Base-by-base conservation (phyloP, 2,113 vertebrate species). In the Centrocercus urophasianus region DNA sequence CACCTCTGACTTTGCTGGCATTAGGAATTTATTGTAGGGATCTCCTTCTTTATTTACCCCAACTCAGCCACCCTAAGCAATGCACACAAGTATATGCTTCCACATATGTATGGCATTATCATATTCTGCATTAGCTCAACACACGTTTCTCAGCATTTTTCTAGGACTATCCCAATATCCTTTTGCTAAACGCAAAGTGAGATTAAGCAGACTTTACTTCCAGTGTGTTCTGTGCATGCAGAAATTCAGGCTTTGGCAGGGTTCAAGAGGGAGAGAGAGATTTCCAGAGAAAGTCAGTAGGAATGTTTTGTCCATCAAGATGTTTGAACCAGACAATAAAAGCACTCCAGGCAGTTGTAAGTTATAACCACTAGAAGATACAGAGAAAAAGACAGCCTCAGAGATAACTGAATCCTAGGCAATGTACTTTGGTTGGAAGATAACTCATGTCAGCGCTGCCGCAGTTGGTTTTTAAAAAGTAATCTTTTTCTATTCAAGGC, bases 301-400 rank as follows among this genome's bases (percentile, higher is more conserved):
- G 81, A 92, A 95, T 90, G 83, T 93, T 96, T 93, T 93, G 95
- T 94, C 92, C 95, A 91, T 93, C 94, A 94, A 61, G 86, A 95
- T 73, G 63, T 90, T 95, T 92, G 94, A 93, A 90, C n/a, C 69
- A 70, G 86, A 92, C 89, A 95, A 90, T 79, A 92, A 96, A 95
- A 95, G 83, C 91, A 92, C 91, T 94, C 83, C 81, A 92, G 95
- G 86, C 94, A 84, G 74, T 94, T 89, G 36, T 96, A 96, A 96
- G 94, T 96, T 95, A 96, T 93, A 93, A 95, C 88, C 59, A 63
- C 86, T 82, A 76, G 80, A 90, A 96, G 86, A 92, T 85, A 84
- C 24, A 88, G 80, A 75, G 83, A 82, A 89, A 87, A 88, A 71
- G 25, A 42, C 75, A 66, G 84, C 70, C 66, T 94, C 59, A 18